Base-by-base conservation (phyloP, 2,113 vertebrate species). In the Agapornis roseicollis region DNA sequence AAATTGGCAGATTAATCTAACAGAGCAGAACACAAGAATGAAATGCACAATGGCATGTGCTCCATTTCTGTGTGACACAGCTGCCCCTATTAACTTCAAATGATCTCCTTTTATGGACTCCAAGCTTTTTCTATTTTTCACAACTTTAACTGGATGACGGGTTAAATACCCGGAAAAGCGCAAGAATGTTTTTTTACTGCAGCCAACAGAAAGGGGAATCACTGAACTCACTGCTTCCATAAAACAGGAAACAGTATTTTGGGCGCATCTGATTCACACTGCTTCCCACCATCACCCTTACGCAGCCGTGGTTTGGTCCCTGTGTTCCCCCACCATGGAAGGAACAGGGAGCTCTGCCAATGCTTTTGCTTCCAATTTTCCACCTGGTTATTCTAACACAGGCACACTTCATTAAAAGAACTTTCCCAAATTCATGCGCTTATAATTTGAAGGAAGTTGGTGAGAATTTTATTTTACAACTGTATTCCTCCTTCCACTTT, bases 91-190 rank as follows among this genome's bases (percentile, higher is more conserved):
- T 94, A 93, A 96, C 77, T 93, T 92, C 94, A 85, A 89, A 93
- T 96, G 88, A 96, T 95, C 86, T 94, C 93, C 94, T 95, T 97
- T 94, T 97, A 97, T 91, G 94, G 95, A 63, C 79, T 91, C 49
- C 74, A 84, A 68, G 61, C 85, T 81, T 95, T 93, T 42, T 90
- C 79, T 72, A 79, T 49, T 97, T 95, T 90, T 96, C 92, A 90
- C 94, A 95, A 68, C 76, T 86, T 70, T 86, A 94, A 92, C 80
- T 91, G 85, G 90, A 93, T 53, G 90, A 79, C 1, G 20, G 92
- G 82, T 94, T 94, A 96, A 97, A 96, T 96, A 93, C 85, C 84
- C 61, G 61, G 94, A 97, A 94, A 83, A 90, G 42, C 5, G 2
- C 80, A 92, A 84, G 56, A 96, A 96, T 88, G 81, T 33, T 83